Evolutionary conservation across 2,888 invertebrate species (phyloP).

Genomic region (Drosophila greeni): DNA sequence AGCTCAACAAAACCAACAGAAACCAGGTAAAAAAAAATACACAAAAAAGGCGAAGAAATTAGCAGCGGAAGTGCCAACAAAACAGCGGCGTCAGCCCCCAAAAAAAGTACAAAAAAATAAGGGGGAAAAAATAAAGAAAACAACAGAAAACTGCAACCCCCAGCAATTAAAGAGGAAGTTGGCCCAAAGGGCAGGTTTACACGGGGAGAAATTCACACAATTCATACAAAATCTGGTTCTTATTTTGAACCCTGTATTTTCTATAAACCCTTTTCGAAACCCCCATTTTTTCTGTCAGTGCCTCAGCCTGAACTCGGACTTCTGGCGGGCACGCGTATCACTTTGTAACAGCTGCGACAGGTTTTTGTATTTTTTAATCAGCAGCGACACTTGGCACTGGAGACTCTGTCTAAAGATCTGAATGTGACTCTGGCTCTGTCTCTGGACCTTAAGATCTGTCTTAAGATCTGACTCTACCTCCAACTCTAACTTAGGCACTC

Average conservation of each 20-base stretch:
- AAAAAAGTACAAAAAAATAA: neutral
- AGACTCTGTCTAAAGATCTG: neutral
- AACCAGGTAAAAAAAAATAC: neutral
- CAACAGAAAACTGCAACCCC: conserved; percentile 11
- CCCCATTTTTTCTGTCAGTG: neutral
- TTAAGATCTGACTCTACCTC: neutral
- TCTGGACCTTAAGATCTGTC: neutral
- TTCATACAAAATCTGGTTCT: too few relatives aligned
- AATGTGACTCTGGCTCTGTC: neutral
- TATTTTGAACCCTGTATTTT: neutral
- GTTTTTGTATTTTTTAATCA: conserved; percentile 2
- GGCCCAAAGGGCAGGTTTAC: neutral
- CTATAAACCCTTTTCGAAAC: too few relatives aligned
- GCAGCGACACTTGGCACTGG: conserved; percentile 9
- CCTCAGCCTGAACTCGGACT: conserved; percentile 2
- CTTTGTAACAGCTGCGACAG: conserved; percentile 49
- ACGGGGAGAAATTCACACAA: neutral
- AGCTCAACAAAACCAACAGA: conserved; percentile 2
- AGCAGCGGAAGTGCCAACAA: conserved; percentile 53
- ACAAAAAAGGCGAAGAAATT: conserved; percentile 35
- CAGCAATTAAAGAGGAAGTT: conserved; percentile 22
- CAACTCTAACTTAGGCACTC: conserved; percentile 20
- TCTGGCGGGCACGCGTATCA: conserved; percentile 14
- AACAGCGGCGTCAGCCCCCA: conserved; percentile 37
- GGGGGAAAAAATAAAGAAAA: too few relatives aligned